These are phyloP conservation scores for Oncorhynchus masou DNA, from an alignment of 2,113 vertebrate genomes.

Conservation along the genomic window DNA sequence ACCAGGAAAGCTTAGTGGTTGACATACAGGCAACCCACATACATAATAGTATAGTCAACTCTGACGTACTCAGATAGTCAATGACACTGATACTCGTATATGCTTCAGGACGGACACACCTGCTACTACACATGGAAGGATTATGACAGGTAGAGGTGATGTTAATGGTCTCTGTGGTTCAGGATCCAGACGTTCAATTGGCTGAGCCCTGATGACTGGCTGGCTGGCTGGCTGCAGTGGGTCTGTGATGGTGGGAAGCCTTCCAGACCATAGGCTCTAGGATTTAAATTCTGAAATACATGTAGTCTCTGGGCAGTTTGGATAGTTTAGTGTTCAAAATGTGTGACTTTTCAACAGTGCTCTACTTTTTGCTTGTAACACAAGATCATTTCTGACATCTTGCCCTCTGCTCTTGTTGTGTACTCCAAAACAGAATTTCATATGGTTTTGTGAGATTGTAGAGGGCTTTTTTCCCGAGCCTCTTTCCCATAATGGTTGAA, in stretches of 20 bases:
- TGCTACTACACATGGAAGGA: too few species aligned
- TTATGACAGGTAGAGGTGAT: too few species aligned
- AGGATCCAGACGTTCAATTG: too few species aligned
- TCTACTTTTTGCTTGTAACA: constrained; percentile 19
- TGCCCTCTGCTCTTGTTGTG: constrained; percentile 19
- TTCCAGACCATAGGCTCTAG: background rate
- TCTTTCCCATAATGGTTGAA: constrained; percentile 18
- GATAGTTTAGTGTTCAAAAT: background rate
- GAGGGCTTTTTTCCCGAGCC: constrained; percentile 13
- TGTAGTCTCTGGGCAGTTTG: background rate
- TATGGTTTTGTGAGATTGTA: constrained; percentile 24
- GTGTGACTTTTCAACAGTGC: background rate
- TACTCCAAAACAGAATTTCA: constrained; percentile 20
- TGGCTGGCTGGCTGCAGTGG: background rate
- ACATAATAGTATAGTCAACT: too few species aligned
- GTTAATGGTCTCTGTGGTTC: too few species aligned
- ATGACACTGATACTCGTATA: too few species aligned
- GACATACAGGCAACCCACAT: background rate
- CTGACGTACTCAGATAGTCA: too few species aligned
- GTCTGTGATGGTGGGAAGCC: background rate
- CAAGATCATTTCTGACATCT: constrained; percentile 38
- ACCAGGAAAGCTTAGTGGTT: constrained; percentile 4
- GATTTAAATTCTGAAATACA: background rate
- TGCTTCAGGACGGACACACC: too few species aligned
- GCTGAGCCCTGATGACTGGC: too few species aligned